These are phyloP conservation scores for Coracopsis vasa DNA, from an alignment of 2,113 vertebrate genomes.

Conservation along the genomic window DNA sequence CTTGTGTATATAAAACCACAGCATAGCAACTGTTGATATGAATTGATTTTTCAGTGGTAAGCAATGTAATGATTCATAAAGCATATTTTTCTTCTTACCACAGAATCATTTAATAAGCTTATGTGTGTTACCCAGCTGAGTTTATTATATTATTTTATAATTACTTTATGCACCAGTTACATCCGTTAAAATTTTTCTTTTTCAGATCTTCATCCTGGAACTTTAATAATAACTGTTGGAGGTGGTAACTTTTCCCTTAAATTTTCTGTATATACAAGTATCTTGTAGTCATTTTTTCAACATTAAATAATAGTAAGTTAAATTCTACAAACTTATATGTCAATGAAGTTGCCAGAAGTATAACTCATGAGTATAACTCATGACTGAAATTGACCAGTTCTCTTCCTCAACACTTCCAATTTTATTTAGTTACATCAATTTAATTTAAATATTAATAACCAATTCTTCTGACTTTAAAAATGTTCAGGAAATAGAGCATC, in stretches of 20 bases:
- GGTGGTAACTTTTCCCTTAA: background rate
- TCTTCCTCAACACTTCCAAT: background rate
- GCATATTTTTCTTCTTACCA: background rate
- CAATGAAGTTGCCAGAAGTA: background rate
- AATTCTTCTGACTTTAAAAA: background rate
- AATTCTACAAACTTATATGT: background rate
- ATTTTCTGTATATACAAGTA: background rate
- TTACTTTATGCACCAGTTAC: background rate
- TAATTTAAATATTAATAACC: background rate
- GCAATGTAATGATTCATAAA: constrained; percentile 39
- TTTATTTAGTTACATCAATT: background rate
- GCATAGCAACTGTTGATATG: background rate
- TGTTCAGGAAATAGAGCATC: background rate
- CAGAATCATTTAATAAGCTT: background rate
- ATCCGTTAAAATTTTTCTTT: background rate
- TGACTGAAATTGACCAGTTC: background rate
- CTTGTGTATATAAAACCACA: background rate
- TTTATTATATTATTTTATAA: background rate
- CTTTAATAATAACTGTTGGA: background rate
- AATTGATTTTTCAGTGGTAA: background rate
- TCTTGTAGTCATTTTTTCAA: background rate
- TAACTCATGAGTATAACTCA: background rate
- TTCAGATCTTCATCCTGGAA: background rate
- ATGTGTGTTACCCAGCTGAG: background rate
- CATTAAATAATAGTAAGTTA: background rate